Percentiles rank a stretch among this genome's conserved stretches.
These are phyloP conservation scores for Myoxocephalus aenaeus DNA, from an alignment of 2,797 vertebrate genomes.

Conservation along the genomic window DNA sequence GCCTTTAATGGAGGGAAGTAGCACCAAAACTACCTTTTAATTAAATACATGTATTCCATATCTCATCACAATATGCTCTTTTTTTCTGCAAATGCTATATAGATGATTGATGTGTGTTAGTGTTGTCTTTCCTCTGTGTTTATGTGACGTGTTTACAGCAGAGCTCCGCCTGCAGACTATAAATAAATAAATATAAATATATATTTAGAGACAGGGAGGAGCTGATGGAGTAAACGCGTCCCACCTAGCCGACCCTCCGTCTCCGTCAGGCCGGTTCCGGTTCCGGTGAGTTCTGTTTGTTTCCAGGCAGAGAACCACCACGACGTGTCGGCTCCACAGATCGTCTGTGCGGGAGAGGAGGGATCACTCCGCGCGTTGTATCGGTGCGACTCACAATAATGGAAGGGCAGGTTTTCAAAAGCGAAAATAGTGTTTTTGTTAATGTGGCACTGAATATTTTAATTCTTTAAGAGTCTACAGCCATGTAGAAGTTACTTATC, in stretches of 20 bases:
- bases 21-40: neutral
- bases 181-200: neutral
- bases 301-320: slow-evolving; percentile 78
- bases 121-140: neutral
- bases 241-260: no score
- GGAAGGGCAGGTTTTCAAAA: no score
- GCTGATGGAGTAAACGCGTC: slow-evolving; percentile 47
- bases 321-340: slow-evolving; percentile 43
- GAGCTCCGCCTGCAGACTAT: slow-evolving; percentile 18
- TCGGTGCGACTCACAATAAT: neutral
- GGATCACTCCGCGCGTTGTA: slow-evolving; percentile 3
- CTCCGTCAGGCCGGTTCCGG: slow-evolving; percentile 34
- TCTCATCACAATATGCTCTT: neutral
- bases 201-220: no score
- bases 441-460: no score
- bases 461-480: no score
- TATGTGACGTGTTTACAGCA: slow-evolving; percentile 33
- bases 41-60: neutral
- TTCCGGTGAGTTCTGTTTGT: slow-evolving; percentile 61
- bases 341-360: accelerated
- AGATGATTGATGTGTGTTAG: neutral
- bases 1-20: no score
- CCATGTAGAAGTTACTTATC: no score
- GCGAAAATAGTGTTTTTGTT: no score
- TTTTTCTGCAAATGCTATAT: neutral